Evolutionary conservation across 1,140 invertebrate genomes (phyloP).

Genomic region (Amphibalanus amphitrite): DNA sequence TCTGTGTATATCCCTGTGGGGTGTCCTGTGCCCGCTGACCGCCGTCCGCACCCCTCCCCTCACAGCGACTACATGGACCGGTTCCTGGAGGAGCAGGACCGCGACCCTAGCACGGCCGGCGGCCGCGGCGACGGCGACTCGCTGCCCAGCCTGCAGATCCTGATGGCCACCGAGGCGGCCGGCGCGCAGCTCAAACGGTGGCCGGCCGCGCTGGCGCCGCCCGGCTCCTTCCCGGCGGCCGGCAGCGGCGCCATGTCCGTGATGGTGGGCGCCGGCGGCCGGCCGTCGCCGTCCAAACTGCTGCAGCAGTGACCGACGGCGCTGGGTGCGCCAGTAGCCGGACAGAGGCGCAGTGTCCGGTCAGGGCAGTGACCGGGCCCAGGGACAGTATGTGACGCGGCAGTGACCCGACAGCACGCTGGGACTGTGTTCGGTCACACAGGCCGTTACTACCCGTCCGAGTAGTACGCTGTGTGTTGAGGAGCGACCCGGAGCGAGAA

Average conservation of each 20-base stretch:
- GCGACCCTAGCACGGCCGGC: conserved; percentile 17
- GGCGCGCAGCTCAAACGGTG: background rate
- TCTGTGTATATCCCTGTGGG: too few species aligned
- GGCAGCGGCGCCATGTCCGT: background rate
- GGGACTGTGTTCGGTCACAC: too few species aligned
- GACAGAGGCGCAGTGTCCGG: too few species aligned
- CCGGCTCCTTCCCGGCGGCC: background rate
- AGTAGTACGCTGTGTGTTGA: too few species aligned
- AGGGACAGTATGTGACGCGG: too few species aligned
- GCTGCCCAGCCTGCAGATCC: conserved; percentile 22
- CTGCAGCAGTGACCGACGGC: background rate
- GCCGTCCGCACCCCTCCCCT: too few species aligned
- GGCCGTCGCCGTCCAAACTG: background rate
- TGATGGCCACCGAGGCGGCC: background rate
- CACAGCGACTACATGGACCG: conserved; percentile 73
- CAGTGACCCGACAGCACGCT: too few species aligned
- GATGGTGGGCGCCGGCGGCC: background rate
- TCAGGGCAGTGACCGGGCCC: too few species aligned
- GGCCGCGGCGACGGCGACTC: conserved; percentile 11
- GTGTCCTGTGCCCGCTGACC: too few species aligned
- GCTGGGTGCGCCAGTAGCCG: too few species aligned
- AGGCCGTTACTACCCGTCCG: too few species aligned
- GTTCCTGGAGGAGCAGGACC: conserved; percentile 62
- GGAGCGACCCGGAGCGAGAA: too few species aligned
- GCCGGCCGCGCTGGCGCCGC: conserved; percentile 1